Percentiles rank a stretch among this genome's conserved stretches.
Conservation (phyloP, 2,113 vertebrate genomes). For the Psilopogon haemacephalus region DNA sequence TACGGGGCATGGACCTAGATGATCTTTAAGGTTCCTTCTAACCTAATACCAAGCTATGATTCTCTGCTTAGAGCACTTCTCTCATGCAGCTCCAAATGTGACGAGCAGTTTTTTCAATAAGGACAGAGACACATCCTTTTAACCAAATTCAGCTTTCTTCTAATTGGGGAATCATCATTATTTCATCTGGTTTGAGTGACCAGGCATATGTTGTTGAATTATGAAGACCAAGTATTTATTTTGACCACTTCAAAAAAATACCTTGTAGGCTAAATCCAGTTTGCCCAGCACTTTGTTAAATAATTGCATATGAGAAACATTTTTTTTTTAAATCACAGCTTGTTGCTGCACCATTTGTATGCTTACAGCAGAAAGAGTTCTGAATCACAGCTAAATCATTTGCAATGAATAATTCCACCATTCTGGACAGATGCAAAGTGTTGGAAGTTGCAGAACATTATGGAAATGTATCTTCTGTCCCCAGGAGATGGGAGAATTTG, state of each 20-base stretch:
- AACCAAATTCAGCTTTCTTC: background rate
- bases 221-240: background rate
- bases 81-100: background rate
- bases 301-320: conserved; percentile 22
- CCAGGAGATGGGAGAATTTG: conserved; percentile 29
- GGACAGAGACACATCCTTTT: background rate
- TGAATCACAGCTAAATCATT: conserved; percentile 31
- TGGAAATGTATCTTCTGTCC: conserved; percentile 48
- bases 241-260: conserved; percentile 15
- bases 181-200: background rate
- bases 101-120: background rate
- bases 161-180: background rate
- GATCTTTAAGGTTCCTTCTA: too few relatives aligned
- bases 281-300: background rate
- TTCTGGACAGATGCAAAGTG: conserved; percentile 1
- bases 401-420: conserved; percentile 15
- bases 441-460: conserved; percentile 38
- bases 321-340: conserved; percentile 9
- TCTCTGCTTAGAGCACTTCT: background rate
- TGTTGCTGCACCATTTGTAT: background rate
- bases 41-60: too few relatives aligned
- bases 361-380: background rate
- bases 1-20: too few relatives aligned
- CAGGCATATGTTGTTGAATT: background rate
- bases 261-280: background rate